A percentile compares a stretch with the other conserved stretches of the same genome.
phyloP scores from a whole-genome alignment of 2,113 vertebrate species.

The Dinomys branickii region DNA sequence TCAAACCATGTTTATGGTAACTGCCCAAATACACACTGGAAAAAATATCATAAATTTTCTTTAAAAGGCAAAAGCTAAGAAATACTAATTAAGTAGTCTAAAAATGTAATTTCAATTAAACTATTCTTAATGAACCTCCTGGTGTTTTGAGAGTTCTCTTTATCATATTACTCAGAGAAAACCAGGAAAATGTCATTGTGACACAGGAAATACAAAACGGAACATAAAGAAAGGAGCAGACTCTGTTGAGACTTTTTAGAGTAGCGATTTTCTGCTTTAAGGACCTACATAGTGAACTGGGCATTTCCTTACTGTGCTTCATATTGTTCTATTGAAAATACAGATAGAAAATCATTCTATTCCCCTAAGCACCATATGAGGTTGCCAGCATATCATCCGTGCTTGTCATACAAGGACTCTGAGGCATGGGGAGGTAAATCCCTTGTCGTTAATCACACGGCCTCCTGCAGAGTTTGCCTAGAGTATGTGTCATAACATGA shows the following conservation, averaged over 20 bases:
- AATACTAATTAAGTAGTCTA: slow-evolving; percentile 49
- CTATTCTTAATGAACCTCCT: slow-evolving; percentile 60
- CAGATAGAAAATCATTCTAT: background rate
- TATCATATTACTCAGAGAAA: slow-evolving; percentile 48
- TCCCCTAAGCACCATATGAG: background rate
- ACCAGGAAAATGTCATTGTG: background rate
- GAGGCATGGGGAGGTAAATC: background rate
- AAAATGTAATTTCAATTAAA: slow-evolving; percentile 66
- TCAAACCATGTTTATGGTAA: slow-evolving; percentile 34
- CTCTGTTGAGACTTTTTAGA: background rate
- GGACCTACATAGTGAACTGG: slow-evolving; percentile 26
- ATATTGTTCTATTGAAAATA: background rate
- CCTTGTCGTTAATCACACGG: background rate
- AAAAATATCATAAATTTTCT: slow-evolving; percentile 56
- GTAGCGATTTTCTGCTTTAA: slow-evolving; percentile 23
- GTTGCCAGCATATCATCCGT: background rate
- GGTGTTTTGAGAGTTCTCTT: slow-evolving; percentile 43
- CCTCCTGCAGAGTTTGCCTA: background rate
- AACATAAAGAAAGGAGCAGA: background rate
- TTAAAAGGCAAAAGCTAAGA: slow-evolving; percentile 28
- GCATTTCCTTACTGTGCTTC: background rate
- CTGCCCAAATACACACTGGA: background rate
- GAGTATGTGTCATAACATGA: background rate
- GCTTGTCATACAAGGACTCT: background rate
- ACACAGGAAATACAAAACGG: slow-evolving; percentile 54